Evolutionary conservation across 2,113 vertebrate genomes (phyloP).

Genomic region (Otis tarda): DNA sequence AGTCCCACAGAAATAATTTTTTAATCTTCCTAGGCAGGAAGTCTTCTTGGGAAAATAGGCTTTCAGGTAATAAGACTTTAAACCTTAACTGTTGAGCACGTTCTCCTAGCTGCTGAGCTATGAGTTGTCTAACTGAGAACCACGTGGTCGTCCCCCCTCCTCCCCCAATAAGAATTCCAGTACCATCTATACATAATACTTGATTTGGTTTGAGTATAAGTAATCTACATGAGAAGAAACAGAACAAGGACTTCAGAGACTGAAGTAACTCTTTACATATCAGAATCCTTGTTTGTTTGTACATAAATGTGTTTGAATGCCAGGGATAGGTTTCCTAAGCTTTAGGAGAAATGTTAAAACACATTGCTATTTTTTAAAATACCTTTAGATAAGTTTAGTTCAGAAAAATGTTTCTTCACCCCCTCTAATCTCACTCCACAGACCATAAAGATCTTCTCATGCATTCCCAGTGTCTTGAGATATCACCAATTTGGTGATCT

Average conservation of each 20-base stretch:
- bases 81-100: accelerated
- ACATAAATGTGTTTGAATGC: not conserved
- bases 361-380: not conserved
- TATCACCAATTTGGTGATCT: not conserved
- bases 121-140: not conserved
- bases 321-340: not conserved
- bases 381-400: not conserved
- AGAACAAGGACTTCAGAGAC: not conserved
- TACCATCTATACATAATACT: not conserved
- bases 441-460: not conserved
- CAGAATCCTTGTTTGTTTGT: not conserved
- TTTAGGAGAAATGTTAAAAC: not conserved
- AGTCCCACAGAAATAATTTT: not conserved
- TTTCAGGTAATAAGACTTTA: not conserved
- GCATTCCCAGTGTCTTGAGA: not conserved
- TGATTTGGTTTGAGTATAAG: not conserved
- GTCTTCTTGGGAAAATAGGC: not conserved
- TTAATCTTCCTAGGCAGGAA: not conserved
- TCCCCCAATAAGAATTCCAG: not conserved
- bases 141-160: too few species aligned
- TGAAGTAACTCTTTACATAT: not conserved
- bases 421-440: not conserved
- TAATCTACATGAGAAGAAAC: not conserved
- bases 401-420: not conserved
- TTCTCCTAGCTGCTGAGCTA: not conserved